Evolutionary conservation across 1,140 invertebrate species (phyloP).

Genomic region (Brachionus plicatilis): DNA sequence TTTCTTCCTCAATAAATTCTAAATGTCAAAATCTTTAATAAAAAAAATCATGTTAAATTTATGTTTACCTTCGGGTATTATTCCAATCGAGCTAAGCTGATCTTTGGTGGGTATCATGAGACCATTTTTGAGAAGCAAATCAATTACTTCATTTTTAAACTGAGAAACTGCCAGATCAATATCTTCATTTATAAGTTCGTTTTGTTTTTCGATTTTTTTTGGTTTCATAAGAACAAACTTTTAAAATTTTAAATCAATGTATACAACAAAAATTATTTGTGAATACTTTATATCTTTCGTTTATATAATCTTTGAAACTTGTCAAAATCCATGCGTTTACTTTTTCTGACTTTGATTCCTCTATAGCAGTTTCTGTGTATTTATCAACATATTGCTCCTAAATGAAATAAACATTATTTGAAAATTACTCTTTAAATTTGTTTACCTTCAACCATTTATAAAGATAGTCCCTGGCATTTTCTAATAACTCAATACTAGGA

Average conservation of each 20-base stretch:
- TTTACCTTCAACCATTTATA: conserved; percentile 29
- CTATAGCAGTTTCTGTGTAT: background rate
- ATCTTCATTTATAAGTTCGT: background rate
- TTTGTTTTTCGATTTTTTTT: background rate
- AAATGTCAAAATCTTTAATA: background rate
- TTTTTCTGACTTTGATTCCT: background rate
- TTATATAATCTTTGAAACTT: background rate
- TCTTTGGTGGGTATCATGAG: background rate
- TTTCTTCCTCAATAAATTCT: conserved; percentile 23
- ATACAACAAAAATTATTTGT: background rate
- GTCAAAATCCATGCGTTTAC: background rate
- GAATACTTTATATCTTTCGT: background rate
- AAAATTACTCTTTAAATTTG: background rate
- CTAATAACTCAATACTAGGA: conserved; percentile 27
- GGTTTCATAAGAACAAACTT: background rate
- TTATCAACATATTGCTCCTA: conserved; percentile 7
- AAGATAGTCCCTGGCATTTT: conserved; percentile 34
- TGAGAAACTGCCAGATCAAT: background rate
- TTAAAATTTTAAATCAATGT: background rate
- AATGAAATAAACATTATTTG: background rate
- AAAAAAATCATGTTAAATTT: background rate
- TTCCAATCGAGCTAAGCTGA: background rate
- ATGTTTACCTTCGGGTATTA: background rate
- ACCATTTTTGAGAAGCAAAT: background rate
- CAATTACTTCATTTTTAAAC: background rate